A percentile compares a stretch with the other conserved stretches of the same genome.
These are phyloP conservation scores for Epinotia brunnichana DNA, from an alignment of 2,888 invertebrate species.

Conservation along the genomic window DNA sequence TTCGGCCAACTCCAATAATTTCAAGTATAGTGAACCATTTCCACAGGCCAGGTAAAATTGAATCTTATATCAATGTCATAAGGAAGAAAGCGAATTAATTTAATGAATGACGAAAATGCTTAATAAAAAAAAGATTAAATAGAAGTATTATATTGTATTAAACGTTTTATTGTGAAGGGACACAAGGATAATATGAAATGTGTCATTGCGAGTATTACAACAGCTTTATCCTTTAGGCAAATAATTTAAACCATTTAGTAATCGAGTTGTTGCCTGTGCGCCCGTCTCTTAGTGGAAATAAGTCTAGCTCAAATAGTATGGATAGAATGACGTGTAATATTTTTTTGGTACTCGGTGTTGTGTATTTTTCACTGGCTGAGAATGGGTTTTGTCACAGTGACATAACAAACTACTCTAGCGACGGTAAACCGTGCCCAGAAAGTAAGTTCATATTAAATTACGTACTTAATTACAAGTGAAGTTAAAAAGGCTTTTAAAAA, in stretches of 20 bases:
- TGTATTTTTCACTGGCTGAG: neutral
- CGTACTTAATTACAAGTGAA: neutral
- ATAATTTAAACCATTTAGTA: slow-evolving; percentile 12
- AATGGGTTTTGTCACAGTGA: neutral
- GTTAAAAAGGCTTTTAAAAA: too few relatives aligned
- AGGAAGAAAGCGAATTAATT: too few relatives aligned
- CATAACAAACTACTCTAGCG: neutral
- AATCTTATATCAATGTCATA: too few relatives aligned
- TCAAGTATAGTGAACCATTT: too few relatives aligned
- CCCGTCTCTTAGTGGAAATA: neutral
- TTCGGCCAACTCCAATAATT: too few relatives aligned
- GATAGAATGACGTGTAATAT: neutral
- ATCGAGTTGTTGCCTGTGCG: slow-evolving; percentile 1
- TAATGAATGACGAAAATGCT: too few relatives aligned
- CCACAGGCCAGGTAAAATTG: too few relatives aligned
- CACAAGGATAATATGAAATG: slow-evolving; percentile 14
- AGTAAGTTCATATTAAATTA: neutral
- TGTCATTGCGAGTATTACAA: slow-evolving; percentile 1
- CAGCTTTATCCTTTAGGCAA: slow-evolving; percentile 11
- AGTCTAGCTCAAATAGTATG: neutral
- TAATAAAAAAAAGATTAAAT: neutral
- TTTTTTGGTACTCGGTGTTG: slow-evolving; percentile 1
- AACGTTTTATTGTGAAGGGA: slow-evolving; percentile 11
- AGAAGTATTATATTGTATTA: neutral
- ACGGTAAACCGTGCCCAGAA: neutral